A percentile compares a stretch with the other conserved stretches of the same genome.
phyloP scores from a whole-genome alignment of 2,797 vertebrate genomes.

The Champsocephalus gunnari region DNA sequence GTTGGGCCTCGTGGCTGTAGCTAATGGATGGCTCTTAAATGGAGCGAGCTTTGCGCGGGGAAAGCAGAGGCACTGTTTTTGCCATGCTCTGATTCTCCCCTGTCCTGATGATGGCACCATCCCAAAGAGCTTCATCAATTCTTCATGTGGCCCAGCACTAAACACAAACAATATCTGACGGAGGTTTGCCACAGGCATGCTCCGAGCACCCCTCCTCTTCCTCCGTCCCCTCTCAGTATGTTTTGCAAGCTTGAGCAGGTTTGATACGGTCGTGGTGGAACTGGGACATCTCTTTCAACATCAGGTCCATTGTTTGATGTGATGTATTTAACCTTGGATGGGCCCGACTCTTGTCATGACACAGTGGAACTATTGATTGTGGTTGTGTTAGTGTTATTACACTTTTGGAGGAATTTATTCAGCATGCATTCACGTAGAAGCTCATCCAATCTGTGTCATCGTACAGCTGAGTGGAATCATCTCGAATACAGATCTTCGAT shows the following conservation, averaged over 20 bases:
- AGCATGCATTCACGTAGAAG: background rate
- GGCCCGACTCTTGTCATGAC: constrained; percentile 67
- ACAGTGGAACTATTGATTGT: constrained; percentile 64
- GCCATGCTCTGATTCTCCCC: constrained; percentile 77
- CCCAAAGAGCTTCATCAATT: constrained; percentile 80
- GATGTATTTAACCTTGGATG: constrained; percentile 63
- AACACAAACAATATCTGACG: constrained; percentile 82
- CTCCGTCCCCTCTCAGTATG: constrained; percentile 61
- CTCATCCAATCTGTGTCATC: background rate
- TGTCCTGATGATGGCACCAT: constrained; percentile 55
- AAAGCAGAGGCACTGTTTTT: constrained; percentile 56
- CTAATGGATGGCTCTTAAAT: constrained; percentile 76
- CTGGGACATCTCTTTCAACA: constrained; percentile 76
- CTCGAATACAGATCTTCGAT: background rate
- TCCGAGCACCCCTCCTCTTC: constrained; percentile 65
- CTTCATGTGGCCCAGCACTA: constrained; percentile 71
- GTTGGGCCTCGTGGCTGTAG: constrained; percentile 54
- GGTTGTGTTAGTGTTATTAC: constrained; percentile 56
- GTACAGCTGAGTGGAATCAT: background rate
- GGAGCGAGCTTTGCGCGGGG: constrained; percentile 50
- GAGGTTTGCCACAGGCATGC: constrained; percentile 80
- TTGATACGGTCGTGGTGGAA: constrained; percentile 45
- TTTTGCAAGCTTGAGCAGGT: constrained; percentile 73
- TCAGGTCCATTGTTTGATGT: constrained; percentile 67
- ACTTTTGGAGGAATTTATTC: constrained; percentile 31